These are phyloP conservation scores for Delphinus delphis DNA, from an alignment of 2,113 vertebrate genomes.

Conservation along the genomic window DNA sequence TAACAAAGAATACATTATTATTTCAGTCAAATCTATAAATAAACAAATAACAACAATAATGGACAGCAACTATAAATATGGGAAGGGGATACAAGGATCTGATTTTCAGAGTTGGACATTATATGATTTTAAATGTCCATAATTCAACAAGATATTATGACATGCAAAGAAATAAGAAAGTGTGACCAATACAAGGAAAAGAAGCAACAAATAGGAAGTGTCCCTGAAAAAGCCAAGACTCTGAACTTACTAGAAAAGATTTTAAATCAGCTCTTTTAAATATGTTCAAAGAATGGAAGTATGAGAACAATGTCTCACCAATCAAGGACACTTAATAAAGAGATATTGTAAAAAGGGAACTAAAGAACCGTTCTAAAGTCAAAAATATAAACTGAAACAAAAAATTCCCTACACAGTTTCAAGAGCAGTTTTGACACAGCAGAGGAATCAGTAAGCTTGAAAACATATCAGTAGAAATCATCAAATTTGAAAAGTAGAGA, in stretches of 20 bases:
- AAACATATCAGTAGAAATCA: neutral
- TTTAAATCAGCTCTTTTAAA: neutral
- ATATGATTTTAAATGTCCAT: neutral
- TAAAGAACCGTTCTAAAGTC: neutral
- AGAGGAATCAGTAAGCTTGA: neutral
- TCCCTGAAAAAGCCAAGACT: neutral
- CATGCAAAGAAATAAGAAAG: neutral
- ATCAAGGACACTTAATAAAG: neutral
- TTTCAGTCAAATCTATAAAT: neutral
- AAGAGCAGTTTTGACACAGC: neutral
- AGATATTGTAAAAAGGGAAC: neutral
- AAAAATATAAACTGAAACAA: neutral
- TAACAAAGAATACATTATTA: neutral
- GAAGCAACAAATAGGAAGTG: neutral
- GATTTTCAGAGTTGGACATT: neutral
- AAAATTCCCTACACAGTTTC: neutral
- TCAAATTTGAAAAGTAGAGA: neutral
- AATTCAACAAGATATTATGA: neutral
- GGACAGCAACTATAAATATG: neutral
- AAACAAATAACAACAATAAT: neutral
- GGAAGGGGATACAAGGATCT: neutral
- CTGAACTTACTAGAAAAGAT: neutral
- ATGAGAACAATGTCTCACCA: neutral
- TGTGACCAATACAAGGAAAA: neutral
- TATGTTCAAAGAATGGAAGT: neutral